A percentile compares a stretch with the other conserved stretches of the same genome.
Evolutionary conservation across 2,888 invertebrate genomes (phyloP).

Genomic region (Anthrax anthrax): DNA sequence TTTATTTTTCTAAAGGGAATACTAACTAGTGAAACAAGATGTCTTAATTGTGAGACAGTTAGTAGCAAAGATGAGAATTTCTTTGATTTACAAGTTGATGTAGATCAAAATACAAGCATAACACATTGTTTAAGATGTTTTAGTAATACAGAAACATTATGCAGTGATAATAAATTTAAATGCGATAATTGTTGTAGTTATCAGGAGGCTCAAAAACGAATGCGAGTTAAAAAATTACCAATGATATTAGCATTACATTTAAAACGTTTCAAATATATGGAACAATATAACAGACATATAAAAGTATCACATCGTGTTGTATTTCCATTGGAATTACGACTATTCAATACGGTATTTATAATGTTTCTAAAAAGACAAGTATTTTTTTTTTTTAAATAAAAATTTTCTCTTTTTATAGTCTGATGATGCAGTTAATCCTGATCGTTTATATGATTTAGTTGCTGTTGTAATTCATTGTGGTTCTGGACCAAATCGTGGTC

Average conservation of each 20-base stretch:
- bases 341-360: slow-evolving; percentile 81
- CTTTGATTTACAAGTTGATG: slow-evolving; percentile 97
- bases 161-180: slow-evolving; percentile 98
- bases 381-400: background rate
- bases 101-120: slow-evolving; percentile 98
- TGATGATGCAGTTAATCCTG: slow-evolving; percentile 96
- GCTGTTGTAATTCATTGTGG: slow-evolving; percentile 99
- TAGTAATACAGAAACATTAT: slow-evolving; percentile 95
- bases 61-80: slow-evolving; percentile 99
- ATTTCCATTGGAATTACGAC: slow-evolving; percentile 90
- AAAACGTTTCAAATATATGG: slow-evolving; percentile 95
- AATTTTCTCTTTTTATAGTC: slow-evolving; percentile 45
- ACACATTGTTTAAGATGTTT: slow-evolving; percentile 96
- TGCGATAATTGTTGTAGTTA: slow-evolving; percentile 99
- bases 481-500: slow-evolving; percentile 96
- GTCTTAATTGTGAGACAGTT: slow-evolving; percentile 98
- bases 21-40: slow-evolving; percentile 95
- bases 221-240: slow-evolving; percentile 96
- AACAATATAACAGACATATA: slow-evolving; percentile 95
- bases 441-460: slow-evolving; percentile 94
- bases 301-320: slow-evolving; percentile 99
- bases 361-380: no score
- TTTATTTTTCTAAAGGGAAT: no score
- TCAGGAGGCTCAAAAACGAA: slow-evolving; percentile 97
- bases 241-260: slow-evolving; percentile 95